These are phyloP conservation scores for Stratiolaelaps scimitus DNA, from an alignment of 1,140 invertebrate species.

Conservation along the genomic window DNA sequence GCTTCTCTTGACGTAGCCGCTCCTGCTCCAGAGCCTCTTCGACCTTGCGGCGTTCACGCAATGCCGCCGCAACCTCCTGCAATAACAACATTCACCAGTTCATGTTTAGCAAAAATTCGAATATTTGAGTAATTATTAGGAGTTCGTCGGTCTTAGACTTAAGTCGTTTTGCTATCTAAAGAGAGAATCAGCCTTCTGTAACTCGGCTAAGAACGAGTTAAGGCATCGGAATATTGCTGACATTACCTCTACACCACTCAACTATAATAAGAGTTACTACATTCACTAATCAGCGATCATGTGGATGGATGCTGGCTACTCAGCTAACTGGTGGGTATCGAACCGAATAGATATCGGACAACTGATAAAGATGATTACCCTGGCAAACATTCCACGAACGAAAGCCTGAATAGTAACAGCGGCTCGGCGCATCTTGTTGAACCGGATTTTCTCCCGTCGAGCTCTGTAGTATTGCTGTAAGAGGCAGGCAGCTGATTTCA, in stretches of 20 bases:
- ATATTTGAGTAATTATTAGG: too few species aligned
- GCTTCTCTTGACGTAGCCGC: conserved; percentile 43
- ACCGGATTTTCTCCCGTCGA: conserved; percentile 67
- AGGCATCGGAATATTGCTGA: too few species aligned
- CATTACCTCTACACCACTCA: too few species aligned
- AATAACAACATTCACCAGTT: conserved; percentile 37
- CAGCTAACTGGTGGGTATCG: too few species aligned
- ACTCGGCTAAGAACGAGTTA: neutral
- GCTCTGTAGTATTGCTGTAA: conserved; percentile 75
- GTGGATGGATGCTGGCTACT: too few species aligned
- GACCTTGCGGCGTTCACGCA: conserved; percentile 75
- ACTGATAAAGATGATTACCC: too few species aligned
- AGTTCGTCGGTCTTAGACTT: too few species aligned
- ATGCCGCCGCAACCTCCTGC: conserved; percentile 55
- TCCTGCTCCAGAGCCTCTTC: conserved; percentile 77
- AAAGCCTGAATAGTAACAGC: conserved; percentile 75
- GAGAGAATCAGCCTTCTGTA: neutral
- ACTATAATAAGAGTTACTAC: too few species aligned
- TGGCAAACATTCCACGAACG: conserved; percentile 71
- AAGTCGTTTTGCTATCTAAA: too few species aligned
- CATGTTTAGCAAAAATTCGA: too few species aligned
- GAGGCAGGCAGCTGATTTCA: conserved; percentile 56
- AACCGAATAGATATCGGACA: too few species aligned
- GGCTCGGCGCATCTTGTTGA: conserved; percentile 65
- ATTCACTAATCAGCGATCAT: too few species aligned